These are phyloP conservation scores for Thera obeliscata DNA, from an alignment of 2,888 invertebrate species.

Conservation along the genomic window DNA sequence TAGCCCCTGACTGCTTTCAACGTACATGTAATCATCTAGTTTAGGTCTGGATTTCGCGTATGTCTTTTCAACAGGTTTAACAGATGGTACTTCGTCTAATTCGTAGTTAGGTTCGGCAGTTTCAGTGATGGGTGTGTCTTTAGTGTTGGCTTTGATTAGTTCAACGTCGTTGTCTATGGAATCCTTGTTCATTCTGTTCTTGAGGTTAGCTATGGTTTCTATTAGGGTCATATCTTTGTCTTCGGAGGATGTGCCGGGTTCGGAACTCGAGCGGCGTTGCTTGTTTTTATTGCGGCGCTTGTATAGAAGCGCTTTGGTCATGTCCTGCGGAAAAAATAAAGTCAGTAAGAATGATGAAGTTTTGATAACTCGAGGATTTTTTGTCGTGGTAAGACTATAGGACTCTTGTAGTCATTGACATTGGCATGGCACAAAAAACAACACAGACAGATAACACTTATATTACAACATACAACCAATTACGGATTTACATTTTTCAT, in stretches of 20 bases:
- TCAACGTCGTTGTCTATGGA: conserved; percentile 77
- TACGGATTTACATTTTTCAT: too few species aligned
- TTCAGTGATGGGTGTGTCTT: conserved; percentile 65
- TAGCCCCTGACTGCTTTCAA: conserved; percentile 70
- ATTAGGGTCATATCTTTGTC: conserved; percentile 54
- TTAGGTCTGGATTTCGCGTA: conserved; percentile 73
- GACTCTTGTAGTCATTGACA: too few species aligned
- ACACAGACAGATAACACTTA: too few species aligned
- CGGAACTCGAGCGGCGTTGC: conserved; percentile 63
- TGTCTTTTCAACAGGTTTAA: conserved; percentile 76
- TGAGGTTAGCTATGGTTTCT: conserved; percentile 66
- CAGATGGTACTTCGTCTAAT: conserved; percentile 65
- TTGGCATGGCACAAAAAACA: too few species aligned
- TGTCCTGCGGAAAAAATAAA: conserved; percentile 60
- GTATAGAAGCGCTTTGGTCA: conserved; percentile 80
- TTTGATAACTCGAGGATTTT: too few species aligned
- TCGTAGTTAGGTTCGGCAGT: conserved; percentile 57
- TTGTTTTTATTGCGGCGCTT: conserved; percentile 77
- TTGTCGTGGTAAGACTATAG: too few species aligned
- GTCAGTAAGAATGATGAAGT: too few species aligned
- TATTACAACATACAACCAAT: too few species aligned
- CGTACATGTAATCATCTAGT: conserved; percentile 74
- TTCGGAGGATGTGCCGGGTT: conserved; percentile 55
- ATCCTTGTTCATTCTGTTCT: conserved; percentile 66
- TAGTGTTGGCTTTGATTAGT: conserved; percentile 71